phyloP scores from a whole-genome alignment of 2,888 invertebrate species.

The Dolichopus griseipennis region DNA sequence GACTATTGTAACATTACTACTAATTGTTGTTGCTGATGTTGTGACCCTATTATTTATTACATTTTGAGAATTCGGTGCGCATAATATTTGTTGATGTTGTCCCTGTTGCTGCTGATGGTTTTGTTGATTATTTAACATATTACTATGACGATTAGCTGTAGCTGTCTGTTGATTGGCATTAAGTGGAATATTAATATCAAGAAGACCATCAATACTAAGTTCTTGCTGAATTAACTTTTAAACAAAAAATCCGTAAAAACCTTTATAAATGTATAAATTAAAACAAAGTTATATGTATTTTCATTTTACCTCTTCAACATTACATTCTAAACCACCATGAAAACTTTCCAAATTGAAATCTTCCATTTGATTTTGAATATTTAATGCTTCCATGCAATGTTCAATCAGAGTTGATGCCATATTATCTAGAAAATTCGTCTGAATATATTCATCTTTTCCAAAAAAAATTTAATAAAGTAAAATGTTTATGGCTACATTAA shows the following conservation, averaged over 20 bases:
- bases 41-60: conserved; percentile 24
- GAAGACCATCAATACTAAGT: conserved; percentile 78
- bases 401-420: conserved; percentile 78
- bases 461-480: not conserved
- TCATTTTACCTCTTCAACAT: conserved; percentile 71
- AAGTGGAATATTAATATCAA: conserved; percentile 83
- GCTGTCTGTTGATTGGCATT: conserved; percentile 4
- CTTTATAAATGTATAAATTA: no score
- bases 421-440: conserved; percentile 33
- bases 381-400: conserved; percentile 60
- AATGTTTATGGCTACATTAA: not conserved
- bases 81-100: conserved; percentile 23
- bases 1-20: not conserved
- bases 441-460: not conserved
- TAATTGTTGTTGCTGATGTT: not conserved
- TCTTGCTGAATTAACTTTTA: conserved; percentile 63
- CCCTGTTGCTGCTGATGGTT: conserved; percentile 14
- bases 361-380: conserved; percentile 52
- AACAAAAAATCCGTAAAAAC: not conserved
- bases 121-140: conserved; percentile 27
- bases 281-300: not conserved
- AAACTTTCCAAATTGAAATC: conserved; percentile 76
- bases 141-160: conserved; percentile 11
- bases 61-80: conserved; percentile 15
- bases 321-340: conserved; percentile 82